phyloP scores from a whole-genome alignment of 1,140 invertebrate species.

The Cotesia vestalis region DNA sequence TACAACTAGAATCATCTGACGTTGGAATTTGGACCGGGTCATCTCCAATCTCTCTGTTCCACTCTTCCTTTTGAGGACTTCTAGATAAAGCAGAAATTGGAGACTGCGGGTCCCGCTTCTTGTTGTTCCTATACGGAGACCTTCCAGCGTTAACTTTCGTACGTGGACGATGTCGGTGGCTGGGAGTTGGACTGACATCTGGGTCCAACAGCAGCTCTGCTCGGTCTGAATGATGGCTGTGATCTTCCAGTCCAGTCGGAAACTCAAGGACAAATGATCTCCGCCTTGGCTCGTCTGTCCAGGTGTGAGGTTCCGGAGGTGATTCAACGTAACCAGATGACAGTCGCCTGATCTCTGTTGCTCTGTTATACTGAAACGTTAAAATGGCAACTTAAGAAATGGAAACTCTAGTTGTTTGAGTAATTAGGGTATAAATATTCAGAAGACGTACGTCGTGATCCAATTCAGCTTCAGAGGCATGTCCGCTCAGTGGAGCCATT shows the following conservation, averaged over 20 bases:
- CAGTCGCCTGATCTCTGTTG: constrained; percentile 71
- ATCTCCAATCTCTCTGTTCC: constrained; percentile 58
- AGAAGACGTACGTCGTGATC: constrained; percentile 53
- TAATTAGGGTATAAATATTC: no score
- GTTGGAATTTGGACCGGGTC: constrained; percentile 68
- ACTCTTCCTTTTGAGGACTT: constrained; percentile 62
- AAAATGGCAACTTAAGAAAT: no score
- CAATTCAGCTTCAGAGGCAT: constrained; percentile 52
- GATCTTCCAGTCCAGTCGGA: constrained; percentile 66
- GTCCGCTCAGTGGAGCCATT: constrained; percentile 46
- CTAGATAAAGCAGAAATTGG: constrained; percentile 33
- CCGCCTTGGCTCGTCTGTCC: constrained; percentile 74
- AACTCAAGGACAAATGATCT: constrained; percentile 77
- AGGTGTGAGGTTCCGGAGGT: constrained; percentile 72
- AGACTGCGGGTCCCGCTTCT: constrained; percentile 66
- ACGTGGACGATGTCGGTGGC: constrained; percentile 64
- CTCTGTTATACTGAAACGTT: constrained; percentile 8
- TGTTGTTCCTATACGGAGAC: constrained; percentile 53
- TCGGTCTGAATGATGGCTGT: constrained; percentile 40
- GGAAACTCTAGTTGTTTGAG: no score
- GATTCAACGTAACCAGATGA: constrained; percentile 84
- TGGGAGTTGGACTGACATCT: constrained; percentile 66
- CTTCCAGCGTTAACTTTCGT: constrained; percentile 52
- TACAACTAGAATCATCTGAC: constrained; percentile 75
- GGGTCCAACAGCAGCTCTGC: constrained; percentile 59